Evolutionary conservation across 1,140 invertebrate genomes (phyloP).

Genomic region (Coptotermes formosanus): DNA sequence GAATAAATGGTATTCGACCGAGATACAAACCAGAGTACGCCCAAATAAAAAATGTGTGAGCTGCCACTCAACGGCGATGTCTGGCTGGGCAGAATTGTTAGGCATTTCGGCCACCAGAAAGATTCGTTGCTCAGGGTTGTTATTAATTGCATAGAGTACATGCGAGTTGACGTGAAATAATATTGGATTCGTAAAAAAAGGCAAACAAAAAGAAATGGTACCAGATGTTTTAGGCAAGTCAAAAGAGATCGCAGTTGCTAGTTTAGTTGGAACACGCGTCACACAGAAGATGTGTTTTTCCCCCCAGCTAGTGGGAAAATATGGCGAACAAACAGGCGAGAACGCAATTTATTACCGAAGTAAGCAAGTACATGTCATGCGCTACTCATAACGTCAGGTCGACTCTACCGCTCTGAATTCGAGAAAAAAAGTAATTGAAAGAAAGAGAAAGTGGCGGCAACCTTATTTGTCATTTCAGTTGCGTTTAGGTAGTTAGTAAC

Average conservation of each 20-base stretch:
- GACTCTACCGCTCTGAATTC: background rate
- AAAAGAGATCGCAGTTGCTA: background rate
- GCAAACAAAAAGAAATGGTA: background rate
- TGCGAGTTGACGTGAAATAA: background rate
- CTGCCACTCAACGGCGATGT: no score
- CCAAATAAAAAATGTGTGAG: no score
- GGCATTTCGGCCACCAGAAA: background rate
- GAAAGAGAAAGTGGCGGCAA: background rate
- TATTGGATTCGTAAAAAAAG: background rate
- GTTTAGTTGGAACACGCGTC: background rate
- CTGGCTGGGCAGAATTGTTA: background rate
- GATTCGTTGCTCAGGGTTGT: no score
- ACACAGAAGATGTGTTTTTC: background rate
- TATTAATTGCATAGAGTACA: background rate
- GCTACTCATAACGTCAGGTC: background rate
- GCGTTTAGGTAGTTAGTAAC: background rate
- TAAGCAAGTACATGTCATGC: background rate
- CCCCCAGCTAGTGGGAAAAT: background rate
- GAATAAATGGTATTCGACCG: no score
- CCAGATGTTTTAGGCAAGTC: conserved; percentile 3
- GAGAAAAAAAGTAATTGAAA: background rate
- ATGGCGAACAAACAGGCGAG: conserved; percentile 13
- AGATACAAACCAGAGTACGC: no score
- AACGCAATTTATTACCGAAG: conserved; percentile 16
- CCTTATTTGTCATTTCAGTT: conserved; percentile 9